Conservation (phyloP, 1,140 invertebrate species). For the Trachymyrmex cornetzi region DNA sequence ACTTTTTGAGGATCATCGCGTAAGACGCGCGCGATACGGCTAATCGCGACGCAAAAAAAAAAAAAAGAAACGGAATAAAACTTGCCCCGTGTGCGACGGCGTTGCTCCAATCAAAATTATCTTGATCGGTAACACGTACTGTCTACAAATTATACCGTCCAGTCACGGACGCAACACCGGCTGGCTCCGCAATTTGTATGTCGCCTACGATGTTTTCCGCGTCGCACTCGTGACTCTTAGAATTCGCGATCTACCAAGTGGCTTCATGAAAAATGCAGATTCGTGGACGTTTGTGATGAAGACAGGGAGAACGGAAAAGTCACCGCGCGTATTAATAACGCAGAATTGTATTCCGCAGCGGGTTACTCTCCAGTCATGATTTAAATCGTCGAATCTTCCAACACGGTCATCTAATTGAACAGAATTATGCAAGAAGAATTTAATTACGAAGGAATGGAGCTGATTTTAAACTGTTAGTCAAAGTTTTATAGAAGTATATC, state of each 20-base stretch:
- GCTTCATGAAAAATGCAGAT: conserved; percentile 42
- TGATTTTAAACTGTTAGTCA: conserved; percentile 2
- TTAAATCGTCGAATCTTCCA: not conserved
- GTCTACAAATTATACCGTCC: conserved; percentile 53
- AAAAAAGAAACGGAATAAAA: not conserved
- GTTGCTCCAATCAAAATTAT: conserved; percentile 61
- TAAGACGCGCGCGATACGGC: conserved; percentile 6
- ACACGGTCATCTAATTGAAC: not conserved
- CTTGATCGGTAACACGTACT: conserved; percentile 58
- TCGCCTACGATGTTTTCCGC: conserved; percentile 59
- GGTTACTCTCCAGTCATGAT: not conserved
- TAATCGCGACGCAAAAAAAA: conserved; percentile 24
- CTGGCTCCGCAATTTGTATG: conserved; percentile 55
- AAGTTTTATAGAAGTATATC: conserved; percentile 15
- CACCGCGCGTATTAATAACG: conserved; percentile 9
- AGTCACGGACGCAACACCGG: conserved; percentile 56
- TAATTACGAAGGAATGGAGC: conserved; percentile 3
- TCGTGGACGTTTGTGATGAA: conserved; percentile 21
- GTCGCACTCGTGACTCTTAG: conserved; percentile 46
- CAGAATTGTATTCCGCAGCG: not conserved
- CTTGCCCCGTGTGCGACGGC: not conserved
- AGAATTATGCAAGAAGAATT: conserved; percentile 35
- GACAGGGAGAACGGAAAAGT: not conserved
- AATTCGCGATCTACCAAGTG: conserved; percentile 45
- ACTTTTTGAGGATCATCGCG: conserved; percentile 52